Evolutionary conservation across 1,140 invertebrate species (phyloP).

Genomic region (Adoxophyes honmai): DNA sequence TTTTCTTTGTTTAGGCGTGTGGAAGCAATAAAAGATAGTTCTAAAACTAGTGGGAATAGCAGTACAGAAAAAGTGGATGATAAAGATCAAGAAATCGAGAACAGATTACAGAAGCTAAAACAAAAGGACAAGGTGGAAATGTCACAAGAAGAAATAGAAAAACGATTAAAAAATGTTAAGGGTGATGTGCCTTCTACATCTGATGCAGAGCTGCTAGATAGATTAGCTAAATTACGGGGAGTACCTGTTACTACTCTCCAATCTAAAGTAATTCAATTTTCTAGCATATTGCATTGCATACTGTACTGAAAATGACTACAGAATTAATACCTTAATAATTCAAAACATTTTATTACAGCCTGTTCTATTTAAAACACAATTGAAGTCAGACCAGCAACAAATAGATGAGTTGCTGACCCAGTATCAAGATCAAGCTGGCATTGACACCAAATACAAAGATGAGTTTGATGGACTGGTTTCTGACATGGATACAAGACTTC

Average conservation of each 20-base stretch:
- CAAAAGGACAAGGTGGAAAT: slow-evolving; percentile 43
- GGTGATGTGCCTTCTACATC: slow-evolving; percentile 65
- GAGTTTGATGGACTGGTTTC: slow-evolving; percentile 58
- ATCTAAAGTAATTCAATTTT: slow-evolving; percentile 45
- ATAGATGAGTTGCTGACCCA: slow-evolving; percentile 79
- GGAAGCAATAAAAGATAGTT: slow-evolving; percentile 22
- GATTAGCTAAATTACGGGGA: slow-evolving; percentile 78
- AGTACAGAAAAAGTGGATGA: slow-evolving; percentile 41
- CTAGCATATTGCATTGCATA: neutral
- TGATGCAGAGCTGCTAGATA: slow-evolving; percentile 75
- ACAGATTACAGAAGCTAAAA: slow-evolving; percentile 62
- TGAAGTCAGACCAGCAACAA: slow-evolving; percentile 80
- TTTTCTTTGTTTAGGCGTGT: slow-evolving; percentile 34
- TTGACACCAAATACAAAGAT: slow-evolving; percentile 69
- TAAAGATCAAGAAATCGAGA: slow-evolving; percentile 74
- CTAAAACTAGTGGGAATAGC: slow-evolving; percentile 56
- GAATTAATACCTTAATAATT: neutral
- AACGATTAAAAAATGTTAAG: slow-evolving; percentile 80
- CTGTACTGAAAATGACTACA: slow-evolving; percentile 19
- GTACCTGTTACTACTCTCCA: slow-evolving; percentile 42
- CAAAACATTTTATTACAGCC: slow-evolving; percentile 37
- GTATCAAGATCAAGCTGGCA: slow-evolving; percentile 77
- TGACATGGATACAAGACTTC: slow-evolving; percentile 72
- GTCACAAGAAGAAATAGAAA: slow-evolving; percentile 76
- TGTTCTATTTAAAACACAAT: slow-evolving; percentile 52